Evolutionary conservation across 2,888 invertebrate genomes (phyloP), one percentile per base, ranked within the genome.

Genomic region (Shargacucullia verbasci): DNA sequence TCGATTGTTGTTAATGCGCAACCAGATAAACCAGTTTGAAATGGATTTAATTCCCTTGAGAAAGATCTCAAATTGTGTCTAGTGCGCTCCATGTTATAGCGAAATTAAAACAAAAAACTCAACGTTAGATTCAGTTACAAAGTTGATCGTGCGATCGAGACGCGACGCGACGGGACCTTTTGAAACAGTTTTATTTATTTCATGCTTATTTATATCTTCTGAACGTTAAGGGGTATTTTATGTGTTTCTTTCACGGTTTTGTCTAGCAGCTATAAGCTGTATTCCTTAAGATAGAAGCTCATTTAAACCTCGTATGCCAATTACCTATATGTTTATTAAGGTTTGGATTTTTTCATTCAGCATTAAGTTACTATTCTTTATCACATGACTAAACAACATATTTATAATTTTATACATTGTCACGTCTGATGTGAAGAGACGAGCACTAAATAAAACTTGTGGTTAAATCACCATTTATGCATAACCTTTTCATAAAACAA

Each of bases 11-110:
- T 71, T 67, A 79, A 76, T 77, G 71, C 73, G 60, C 66, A 81
- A 86, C 85, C 73, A 75, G 84, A 70, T 73, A 75, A 81, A 85
- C 85, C 79, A 73, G 85, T 86, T 84, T 64, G 48, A 56, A 60
- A 66, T 72, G 43, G 70, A 70, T 68, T 78, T 76, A 61, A 75
- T 65, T 76, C 73, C 70, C 73, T 79, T 80, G 82, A 82, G 83
- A 78, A 76, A 71, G 66, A 79, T 81, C 74, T 76, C 52, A 73
- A 78, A 68, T 59, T 70, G 57, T 65, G 57, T 64, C 56, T 72
- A 70, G 48, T 63, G 57, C 62, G 66, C 44, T 71, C 65, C 74
- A 65, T 59, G 58, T 67, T 56, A 52, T 63, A 59, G 59, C 72
- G 15, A 75, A 67, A 71, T 43, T 50, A 37, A 54, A 59, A 64